Base-by-base conservation (phyloP, 2,888 invertebrate genomes). In the Diogma glabrata region DNA sequence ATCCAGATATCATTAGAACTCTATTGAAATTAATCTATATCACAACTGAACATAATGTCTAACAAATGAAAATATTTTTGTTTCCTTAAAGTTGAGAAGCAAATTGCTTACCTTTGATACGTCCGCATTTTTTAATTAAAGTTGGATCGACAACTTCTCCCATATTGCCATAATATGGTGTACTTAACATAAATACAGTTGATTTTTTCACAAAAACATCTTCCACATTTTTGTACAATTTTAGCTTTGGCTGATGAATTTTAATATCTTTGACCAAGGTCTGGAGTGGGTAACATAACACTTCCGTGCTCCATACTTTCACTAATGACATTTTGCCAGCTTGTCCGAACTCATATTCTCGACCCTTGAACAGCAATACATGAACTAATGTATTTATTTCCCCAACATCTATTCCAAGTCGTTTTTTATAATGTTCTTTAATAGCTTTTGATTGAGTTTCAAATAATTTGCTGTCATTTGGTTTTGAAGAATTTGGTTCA, bases 381-480 rank as follows among this genome's bases (percentile, higher is more conserved):
- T 85, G 80, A 2, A 94, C 70, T 4, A 88, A 64, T 3, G 81
- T 72, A 5, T 77, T 72, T 8, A 79, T 79, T 12, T 78, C 73
- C 0, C 85, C 84, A 47, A 89, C 72, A 54, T 86, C 79, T 8
- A 95, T 84, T 1, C 93, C 94, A 63, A 86, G 78, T 30, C 86
- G 78, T 53, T 73, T 77, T 65, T 76, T 75, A 61, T 87, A 82
- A 82, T 74, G 74, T 59, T 79, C 78, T 50, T 70, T 65, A 17
- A 80, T 72, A 8, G 22, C 28, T 51, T 49, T 55, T n/a, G 72
- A 72, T 30, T 72, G 70, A n/a, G 72, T 66, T 55, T 78, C 74
- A 0, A 70, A 66, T 26, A 73, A 66, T 73, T 76, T 78, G 57
- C 71, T 69, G 12, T 68, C 64, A 7, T 59, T 54, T 0, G 51